Evolutionary conservation across 2,888 invertebrate genomes (phyloP).

Genomic region (Leptinotarsa rubiginosa): DNA sequence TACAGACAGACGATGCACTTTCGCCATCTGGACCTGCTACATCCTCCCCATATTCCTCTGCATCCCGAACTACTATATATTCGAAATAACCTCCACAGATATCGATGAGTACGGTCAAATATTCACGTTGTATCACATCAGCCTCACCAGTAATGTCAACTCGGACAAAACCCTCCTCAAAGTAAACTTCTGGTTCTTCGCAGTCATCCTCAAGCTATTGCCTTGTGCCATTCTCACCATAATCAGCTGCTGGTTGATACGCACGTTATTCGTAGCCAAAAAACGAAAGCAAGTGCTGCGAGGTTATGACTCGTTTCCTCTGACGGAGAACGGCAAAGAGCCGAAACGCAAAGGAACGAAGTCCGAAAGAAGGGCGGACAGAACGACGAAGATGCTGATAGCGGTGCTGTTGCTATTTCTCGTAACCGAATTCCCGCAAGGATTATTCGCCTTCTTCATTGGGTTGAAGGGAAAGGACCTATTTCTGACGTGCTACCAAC

Average conservation of each 20-base stretch:
- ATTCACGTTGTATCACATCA: conserved; percentile 72
- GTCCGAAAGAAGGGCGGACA: conserved; percentile 81
- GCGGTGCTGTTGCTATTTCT: conserved; percentile 89
- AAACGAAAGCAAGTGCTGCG: conserved; percentile 78
- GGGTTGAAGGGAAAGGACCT: conserved; percentile 78
- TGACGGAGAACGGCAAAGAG: conserved; percentile 51
- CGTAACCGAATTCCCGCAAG: conserved; percentile 87
- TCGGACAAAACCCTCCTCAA: conserved; percentile 63
- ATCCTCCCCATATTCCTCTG: conserved; percentile 83
- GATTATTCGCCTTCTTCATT: conserved; percentile 71
- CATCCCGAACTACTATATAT: conserved; percentile 84
- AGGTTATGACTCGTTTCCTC: conserved; percentile 72
- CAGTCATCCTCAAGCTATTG: conserved; percentile 82
- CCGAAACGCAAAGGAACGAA: conserved; percentile 63
- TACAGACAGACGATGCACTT: conserved; percentile 80
- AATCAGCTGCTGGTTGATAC: conserved; percentile 77
- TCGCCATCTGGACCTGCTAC: conserved; percentile 82
- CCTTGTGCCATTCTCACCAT: conserved; percentile 83
- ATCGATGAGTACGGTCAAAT: conserved; percentile 71
- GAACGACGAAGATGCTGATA: conserved; percentile 90
- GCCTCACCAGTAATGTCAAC: conserved; percentile 65
- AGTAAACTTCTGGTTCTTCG: conserved; percentile 85
- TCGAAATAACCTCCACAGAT: conserved; percentile 70
- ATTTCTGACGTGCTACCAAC: conserved; percentile 82
- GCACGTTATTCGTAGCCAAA: conserved; percentile 81